Percentiles rank a stretch among this genome's conserved stretches.
Conservation (phyloP, 2,113 vertebrate species). For the Corynorhinus townsendii region DNA sequence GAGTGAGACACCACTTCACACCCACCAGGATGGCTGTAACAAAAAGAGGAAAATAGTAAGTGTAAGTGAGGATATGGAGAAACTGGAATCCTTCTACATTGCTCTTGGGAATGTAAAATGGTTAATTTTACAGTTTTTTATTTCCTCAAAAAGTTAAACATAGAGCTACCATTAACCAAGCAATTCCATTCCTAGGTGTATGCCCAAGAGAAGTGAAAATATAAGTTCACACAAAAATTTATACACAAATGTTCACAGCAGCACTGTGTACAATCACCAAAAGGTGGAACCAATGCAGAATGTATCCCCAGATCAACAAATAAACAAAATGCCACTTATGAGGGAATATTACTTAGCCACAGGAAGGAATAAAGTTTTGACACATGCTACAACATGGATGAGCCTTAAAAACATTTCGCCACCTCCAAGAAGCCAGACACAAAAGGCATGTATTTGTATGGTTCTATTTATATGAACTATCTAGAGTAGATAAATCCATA, state of each 20-base stretch:
- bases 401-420: neutral
- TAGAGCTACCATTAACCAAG: neutral
- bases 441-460: neutral
- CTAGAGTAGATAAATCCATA: neutral
- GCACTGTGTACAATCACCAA: neutral
- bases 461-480: neutral
- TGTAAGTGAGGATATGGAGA: neutral
- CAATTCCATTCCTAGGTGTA: neutral
- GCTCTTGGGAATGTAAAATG: neutral
- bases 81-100: no score
- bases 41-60: neutral
- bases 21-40: neutral
- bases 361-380: no score
- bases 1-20: neutral
- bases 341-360: neutral
- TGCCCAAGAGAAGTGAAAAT: neutral
- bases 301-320: neutral
- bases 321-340: neutral
- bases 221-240: neutral
- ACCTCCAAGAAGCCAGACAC: neutral
- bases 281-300: neutral
- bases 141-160: neutral
- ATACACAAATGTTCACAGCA: neutral
- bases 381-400: neutral
- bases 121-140: neutral